Evolutionary conservation across 2,113 vertebrate species (phyloP).

Genomic region (Cathartes aura): DNA sequence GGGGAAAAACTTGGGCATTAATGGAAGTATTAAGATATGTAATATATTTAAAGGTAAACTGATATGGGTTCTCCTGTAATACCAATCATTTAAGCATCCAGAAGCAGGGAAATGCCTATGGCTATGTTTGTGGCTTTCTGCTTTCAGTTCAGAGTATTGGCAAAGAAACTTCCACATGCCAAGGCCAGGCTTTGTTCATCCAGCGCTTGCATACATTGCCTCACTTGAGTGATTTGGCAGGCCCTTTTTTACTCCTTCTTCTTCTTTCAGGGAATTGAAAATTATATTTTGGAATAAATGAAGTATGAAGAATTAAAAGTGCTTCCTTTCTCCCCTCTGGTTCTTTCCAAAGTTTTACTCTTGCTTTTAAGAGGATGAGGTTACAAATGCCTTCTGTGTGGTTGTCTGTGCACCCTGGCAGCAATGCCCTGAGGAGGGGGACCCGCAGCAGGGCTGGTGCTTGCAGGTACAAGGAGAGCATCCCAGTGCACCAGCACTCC

Average conservation of each 20-base stretch:
- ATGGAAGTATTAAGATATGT: background rate
- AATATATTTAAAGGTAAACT: background rate
- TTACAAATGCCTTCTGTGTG: background rate
- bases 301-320: background rate
- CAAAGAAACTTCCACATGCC: background rate
- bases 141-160: background rate
- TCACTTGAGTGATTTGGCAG: background rate
- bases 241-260: background rate
- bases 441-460: fast-evolving
- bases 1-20: background rate
- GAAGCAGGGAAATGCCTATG: background rate
- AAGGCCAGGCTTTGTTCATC: background rate
- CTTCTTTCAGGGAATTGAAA: background rate
- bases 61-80: background rate
- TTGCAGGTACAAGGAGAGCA: background rate
- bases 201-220: background rate
- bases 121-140: background rate
- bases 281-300: background rate
- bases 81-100: background rate
- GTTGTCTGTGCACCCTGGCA: background rate
- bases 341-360: background rate
- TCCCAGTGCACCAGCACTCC: background rate
- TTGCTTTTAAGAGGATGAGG: background rate
- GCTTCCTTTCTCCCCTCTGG: background rate
- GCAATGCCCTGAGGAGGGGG: fast-evolving